These are phyloP conservation scores for Chloroceryle amazona DNA, from an alignment of 2,797 vertebrate genomes.

Conservation along the genomic window DNA sequence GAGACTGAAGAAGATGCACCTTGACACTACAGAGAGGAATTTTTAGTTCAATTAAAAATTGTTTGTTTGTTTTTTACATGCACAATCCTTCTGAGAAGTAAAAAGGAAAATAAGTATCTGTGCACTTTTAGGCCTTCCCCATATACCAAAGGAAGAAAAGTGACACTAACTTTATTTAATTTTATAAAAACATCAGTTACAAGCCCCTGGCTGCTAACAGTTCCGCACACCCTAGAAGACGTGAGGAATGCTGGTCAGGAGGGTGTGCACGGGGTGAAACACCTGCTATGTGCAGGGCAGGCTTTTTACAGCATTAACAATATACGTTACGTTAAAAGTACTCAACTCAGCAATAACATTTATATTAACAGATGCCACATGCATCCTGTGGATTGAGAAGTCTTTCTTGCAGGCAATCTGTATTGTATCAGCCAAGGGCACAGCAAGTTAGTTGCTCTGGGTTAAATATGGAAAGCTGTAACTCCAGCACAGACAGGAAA, in stretches of 20 bases:
- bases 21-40: background rate
- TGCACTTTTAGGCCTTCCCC: background rate
- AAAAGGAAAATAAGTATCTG: background rate
- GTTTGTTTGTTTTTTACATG: background rate
- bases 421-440: background rate
- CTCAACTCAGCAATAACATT: background rate
- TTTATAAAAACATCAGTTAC: background rate
- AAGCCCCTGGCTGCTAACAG: background rate
- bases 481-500: constrained; percentile 47
- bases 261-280: background rate
- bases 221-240: background rate
- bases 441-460: background rate
- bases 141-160: background rate
- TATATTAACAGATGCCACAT: background rate
- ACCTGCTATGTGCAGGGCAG: background rate
- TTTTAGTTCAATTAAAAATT: background rate
- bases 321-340: background rate
- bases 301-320: background rate
- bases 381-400: background rate
- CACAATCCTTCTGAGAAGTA: background rate
- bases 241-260: background rate
- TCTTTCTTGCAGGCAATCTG: background rate
- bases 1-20: constrained; percentile 15
- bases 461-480: constrained; percentile 36
- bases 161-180: background rate